A percentile compares a stretch with the other conserved stretches of the same genome.
Evolutionary conservation across 2,113 vertebrate genomes (phyloP).

Genomic region (Xiphophorus couchianus): DNA sequence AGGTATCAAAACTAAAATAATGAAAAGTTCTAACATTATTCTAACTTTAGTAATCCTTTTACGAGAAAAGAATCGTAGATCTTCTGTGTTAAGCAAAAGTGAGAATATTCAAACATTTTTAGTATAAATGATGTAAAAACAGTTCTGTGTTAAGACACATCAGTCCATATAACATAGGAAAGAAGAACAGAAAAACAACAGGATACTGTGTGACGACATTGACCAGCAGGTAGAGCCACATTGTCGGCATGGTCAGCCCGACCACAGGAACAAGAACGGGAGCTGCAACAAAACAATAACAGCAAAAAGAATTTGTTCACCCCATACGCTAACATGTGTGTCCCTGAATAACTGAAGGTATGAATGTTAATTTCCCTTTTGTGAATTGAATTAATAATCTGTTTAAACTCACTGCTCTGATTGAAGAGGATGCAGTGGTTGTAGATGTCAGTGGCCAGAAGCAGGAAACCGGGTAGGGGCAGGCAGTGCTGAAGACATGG

Average conservation of each 20-base stretch:
- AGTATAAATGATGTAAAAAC: too few species aligned
- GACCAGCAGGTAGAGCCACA: constrained; percentile 96
- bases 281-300: constrained; percentile 73
- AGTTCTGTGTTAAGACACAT: too few species aligned
- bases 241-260: constrained; percentile 83
- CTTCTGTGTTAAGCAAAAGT: too few species aligned
- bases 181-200: constrained; percentile 48
- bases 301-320: neutral
- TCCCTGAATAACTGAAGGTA: neutral
- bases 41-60: too few species aligned
- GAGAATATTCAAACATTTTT: too few species aligned
- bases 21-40: too few species aligned
- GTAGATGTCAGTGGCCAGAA: constrained; percentile 93
- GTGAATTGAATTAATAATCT: neutral
- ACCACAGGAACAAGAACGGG: constrained; percentile 81
- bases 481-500: constrained; percentile 85
- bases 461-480: constrained; percentile 93
- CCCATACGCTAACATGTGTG: too few species aligned
- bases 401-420: constrained; percentile 86
- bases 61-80: too few species aligned
- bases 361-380: neutral
- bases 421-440: constrained; percentile 87
- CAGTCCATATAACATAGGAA: too few species aligned
- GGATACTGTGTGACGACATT: constrained; percentile 99
- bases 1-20: too few species aligned